Evolutionary conservation across 2,797 vertebrate genomes (phyloP), one percentile per base, ranked within the genome.

Genomic region (Gallinago nigripennis): DNA sequence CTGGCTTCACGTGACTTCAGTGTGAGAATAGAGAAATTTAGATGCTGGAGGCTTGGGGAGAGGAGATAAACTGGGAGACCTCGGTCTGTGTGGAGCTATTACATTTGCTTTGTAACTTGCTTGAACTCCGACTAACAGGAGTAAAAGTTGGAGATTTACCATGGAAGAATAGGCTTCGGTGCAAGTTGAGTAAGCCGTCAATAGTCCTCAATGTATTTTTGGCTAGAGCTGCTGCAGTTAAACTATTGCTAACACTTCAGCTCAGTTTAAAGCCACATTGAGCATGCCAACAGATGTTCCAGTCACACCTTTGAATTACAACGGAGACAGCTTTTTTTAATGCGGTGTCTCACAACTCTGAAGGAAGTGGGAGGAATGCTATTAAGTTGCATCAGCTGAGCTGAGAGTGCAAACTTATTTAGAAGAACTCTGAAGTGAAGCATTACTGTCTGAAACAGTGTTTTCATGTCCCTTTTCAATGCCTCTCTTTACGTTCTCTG

Each of bases 251-350:
- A 78, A 41, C n/a, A 4, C 48, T 89, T 73, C 24, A 60, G 28
- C 48, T 80, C 77, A 60, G 28, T 76, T 80, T 84, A 64, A 71
- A 72, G 31, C 76, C 45, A 7, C 13, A 2, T 1, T 21, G 72
- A 35, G 80, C 1, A 1, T 1, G 5, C 80, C 56, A 58, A 9
- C 82, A 88, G 85, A 91, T 90, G 91, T 94, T 94, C 33, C 69
- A 90, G 76, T 94, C 72, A 51, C 93, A 95, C 91, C 90, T 96
- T 71, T 1, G 4, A 65, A 54, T 90, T 54, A 57, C n/a, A 45
- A 54, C 2, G 5, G 61, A 91, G 76, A 78, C 54, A 30, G 53
- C 33, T 88, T 96, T 76, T 54, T 91, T 58, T 73, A 33, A 50
- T 70, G 12, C 6, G 7, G 0, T 23, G 77, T 92, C 95, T 94